Evolutionary conservation across 1,140 invertebrate species (phyloP).

Genomic region (Musca vetustissima): DNA sequence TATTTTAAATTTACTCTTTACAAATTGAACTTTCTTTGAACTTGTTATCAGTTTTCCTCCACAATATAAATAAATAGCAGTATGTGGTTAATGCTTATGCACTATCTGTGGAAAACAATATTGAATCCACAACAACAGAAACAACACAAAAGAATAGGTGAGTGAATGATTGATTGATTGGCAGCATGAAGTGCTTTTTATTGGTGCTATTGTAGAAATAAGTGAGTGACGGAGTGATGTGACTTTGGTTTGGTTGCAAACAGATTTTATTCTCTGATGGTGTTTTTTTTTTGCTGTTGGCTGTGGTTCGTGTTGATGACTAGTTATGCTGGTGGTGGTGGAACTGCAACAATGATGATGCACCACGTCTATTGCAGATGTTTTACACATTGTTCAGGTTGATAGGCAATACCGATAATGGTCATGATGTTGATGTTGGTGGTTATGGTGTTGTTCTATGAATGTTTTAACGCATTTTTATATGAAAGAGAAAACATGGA

Average conservation of each 20-base stretch:
- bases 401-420: background rate
- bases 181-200: constrained; percentile 31
- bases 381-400: too few relatives aligned
- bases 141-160: background rate
- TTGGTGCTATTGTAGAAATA: constrained; percentile 28
- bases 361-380: too few relatives aligned
- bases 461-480: constrained; percentile 18
- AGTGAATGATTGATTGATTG: constrained; percentile 32
- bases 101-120: too few relatives aligned
- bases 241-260: background rate
- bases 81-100: too few relatives aligned
- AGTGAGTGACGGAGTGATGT: constrained; percentile 25
- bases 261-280: too few relatives aligned
- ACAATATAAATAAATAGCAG: too few relatives aligned
- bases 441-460: constrained; percentile 4
- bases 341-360: too few relatives aligned
- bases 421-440: constrained; percentile 3
- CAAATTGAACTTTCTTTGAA: too few relatives aligned
- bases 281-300: background rate
- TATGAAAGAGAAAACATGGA: too few relatives aligned
- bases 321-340: constrained; percentile 3
- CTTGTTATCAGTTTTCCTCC: too few relatives aligned
- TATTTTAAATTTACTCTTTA: too few relatives aligned
- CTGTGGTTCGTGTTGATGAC: background rate
- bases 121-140: too few relatives aligned